Base-by-base conservation (phyloP, 1,140 invertebrate species). In the Dryas iulia region DNA sequence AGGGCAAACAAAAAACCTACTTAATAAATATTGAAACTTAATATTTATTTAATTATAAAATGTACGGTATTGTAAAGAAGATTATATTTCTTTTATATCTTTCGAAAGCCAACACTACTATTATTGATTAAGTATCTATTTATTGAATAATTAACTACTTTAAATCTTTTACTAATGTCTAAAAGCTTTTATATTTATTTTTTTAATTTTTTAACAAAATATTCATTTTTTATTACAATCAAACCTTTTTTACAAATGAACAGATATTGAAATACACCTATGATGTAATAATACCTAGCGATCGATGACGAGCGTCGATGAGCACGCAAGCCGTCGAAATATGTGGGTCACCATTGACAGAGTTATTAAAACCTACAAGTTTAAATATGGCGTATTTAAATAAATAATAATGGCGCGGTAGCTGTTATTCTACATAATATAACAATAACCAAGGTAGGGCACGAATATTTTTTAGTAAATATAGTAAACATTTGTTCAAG, bases 251-350 rank as follows among this genome's bases (percentile, higher is more conserved):
- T 35, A 39, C 33, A 14, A 39, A 39, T 5, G n/a, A n/a, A n/a
- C n/a, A n/a, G n/a, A n/a, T n/a, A n/a, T n/a, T n/a, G n/a, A 47
- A 18, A 21, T 47, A 47, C 39, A 47, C 39, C 14, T 21, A 24
- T 65, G 62, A 65, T 65, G 62, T 58, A 52, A 56, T 24, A 65
- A 65, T 14, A 64, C 39, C n/a, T 35, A 26, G 23, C 54, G 54
- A 65, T 65, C 30, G 54, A 65, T 65, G 62, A 65, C 53, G 47
- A n/a, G 10, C 25, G 24, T 5, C 62, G 62, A 65, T 65, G 62
- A 57, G 54, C 62, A 26, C 23, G 63, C 56, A 53, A 54, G 56
- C 65, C 56, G 59, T 59, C 39, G 14, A 59, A 67, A 12, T 67
- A 67, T 53, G 33, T 59, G 57, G 56, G 65, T 67, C 56, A 30